Conservation (phyloP, 2,888 invertebrate genomes). For the Drosophila atroscutellata region DNA sequence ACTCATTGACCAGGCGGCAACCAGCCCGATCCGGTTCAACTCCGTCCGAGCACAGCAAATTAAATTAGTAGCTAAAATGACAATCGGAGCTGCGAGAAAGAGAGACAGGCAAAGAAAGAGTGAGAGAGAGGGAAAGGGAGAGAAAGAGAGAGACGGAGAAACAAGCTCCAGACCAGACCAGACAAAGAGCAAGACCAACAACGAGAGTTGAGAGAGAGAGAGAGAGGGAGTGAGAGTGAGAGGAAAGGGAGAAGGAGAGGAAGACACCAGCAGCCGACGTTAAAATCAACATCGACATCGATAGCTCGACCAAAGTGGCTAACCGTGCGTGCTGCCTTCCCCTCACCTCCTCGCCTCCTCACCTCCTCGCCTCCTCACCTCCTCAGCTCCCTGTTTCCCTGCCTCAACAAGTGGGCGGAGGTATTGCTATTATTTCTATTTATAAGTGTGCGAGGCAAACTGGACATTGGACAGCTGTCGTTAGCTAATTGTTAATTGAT, state of each 20-base stretch:
- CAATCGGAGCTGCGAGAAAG: background rate
- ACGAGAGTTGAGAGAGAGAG: constrained; percentile 1
- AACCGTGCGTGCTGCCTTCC: constrained; percentile 20
- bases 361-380: background rate
- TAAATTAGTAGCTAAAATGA: constrained; percentile 64
- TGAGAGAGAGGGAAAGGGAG: background rate
- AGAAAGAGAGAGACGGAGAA: background rate
- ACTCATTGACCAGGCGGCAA: constrained; percentile 56
- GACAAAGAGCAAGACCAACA: constrained; percentile 10
- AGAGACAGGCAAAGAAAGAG: background rate
- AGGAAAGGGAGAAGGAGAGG: background rate
- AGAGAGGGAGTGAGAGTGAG: background rate
- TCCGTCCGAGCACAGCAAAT: constrained; percentile 61
- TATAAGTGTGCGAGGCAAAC: constrained; percentile 43
- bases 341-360: background rate
- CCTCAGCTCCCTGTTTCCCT: background rate
- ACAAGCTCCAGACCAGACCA: constrained; percentile 11
- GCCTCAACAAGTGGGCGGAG: constrained; percentile 46
- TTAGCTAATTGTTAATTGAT: constrained; percentile 83
- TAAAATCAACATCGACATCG: constrained; percentile 54
- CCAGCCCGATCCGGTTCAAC: constrained; percentile 4
- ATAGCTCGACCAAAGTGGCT: constrained; percentile 72
- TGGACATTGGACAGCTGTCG: constrained; percentile 66
- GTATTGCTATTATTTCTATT: constrained; percentile 50
- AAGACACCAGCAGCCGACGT: constrained; percentile 18